Conservation (phyloP, 2,797 vertebrate species). For the Myioborus melanocephalus region DNA sequence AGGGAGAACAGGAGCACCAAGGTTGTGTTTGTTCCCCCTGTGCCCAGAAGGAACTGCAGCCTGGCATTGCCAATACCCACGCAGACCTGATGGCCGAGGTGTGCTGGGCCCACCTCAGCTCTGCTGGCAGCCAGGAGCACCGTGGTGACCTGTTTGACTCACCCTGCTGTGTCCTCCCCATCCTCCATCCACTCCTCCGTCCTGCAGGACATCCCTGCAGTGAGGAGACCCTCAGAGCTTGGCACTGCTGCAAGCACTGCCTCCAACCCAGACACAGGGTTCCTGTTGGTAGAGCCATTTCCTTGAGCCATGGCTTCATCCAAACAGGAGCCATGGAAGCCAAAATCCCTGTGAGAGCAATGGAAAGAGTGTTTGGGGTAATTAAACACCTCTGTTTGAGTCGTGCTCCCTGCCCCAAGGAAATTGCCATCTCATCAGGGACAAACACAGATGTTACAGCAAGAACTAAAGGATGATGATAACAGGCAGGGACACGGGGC, state of each 20-base stretch:
- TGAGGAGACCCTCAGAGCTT: background rate
- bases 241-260: background rate
- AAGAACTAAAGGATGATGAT: background rate
- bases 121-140: background rate
- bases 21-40: background rate
- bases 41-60: background rate
- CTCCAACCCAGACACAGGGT: background rate
- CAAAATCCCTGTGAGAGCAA: background rate
- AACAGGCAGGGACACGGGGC: background rate
- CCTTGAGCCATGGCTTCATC: background rate
- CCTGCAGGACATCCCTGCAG: background rate
- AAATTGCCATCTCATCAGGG: background rate
- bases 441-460: background rate
- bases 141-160: background rate
- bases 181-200: background rate
- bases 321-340: background rate
- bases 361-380: background rate
- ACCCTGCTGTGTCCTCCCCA: background rate
- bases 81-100: background rate
- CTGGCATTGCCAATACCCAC: accelerated
- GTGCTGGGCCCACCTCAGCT: background rate
- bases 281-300: background rate
- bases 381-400: background rate
- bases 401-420: background rate
- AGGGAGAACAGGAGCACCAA: background rate